These are phyloP conservation scores for Nilaparvata lugens DNA, from an alignment of 1,140 invertebrate genomes.

Conservation along the genomic window DNA sequence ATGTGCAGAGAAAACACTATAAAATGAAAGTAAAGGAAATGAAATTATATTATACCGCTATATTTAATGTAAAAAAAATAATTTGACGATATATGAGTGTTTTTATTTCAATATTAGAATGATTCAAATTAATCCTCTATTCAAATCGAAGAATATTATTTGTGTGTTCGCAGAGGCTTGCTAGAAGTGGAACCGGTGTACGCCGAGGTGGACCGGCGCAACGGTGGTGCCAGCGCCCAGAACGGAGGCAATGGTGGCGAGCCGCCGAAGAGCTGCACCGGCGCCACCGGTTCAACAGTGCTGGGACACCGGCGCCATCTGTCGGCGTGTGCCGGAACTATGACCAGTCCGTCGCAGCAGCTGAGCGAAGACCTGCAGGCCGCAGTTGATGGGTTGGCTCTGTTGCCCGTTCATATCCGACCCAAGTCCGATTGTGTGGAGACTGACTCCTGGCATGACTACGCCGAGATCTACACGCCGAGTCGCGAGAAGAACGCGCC, in stretches of 20 bases:
- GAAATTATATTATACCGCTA: no score
- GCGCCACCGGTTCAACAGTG: slow-evolving; percentile 43
- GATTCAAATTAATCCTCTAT: no score
- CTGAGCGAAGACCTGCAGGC: slow-evolving; percentile 43
- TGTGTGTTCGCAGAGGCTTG: slow-evolving; percentile 17
- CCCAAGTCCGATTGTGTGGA: slow-evolving; percentile 29
- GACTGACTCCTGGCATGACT: slow-evolving; percentile 65
- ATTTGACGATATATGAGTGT: no score
- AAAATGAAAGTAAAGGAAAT: no score
- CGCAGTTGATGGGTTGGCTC: slow-evolving; percentile 43
- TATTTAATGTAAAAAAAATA: no score
- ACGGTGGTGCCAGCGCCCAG: slow-evolving; percentile 18
- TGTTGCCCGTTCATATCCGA: slow-evolving; percentile 30
- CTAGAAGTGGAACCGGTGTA: slow-evolving; percentile 31
- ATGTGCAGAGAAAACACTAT: no score
- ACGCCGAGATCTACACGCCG: slow-evolving; percentile 90
- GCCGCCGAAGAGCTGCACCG: slow-evolving; percentile 40
- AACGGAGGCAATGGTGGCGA: slow-evolving; percentile 5
- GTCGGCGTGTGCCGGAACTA: slow-evolving; percentile 41
- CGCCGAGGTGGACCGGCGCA: slow-evolving; percentile 32
- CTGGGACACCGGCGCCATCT: slow-evolving; percentile 48
- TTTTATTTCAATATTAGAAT: no score
- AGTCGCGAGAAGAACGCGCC: slow-evolving; percentile 56
- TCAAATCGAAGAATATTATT: no score
- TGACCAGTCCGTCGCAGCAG: slow-evolving; percentile 25